These are phyloP conservation scores for Drosophila aff. DNA, from an alignment of 1,140 invertebrate species.

Conservation along the genomic window DNA sequence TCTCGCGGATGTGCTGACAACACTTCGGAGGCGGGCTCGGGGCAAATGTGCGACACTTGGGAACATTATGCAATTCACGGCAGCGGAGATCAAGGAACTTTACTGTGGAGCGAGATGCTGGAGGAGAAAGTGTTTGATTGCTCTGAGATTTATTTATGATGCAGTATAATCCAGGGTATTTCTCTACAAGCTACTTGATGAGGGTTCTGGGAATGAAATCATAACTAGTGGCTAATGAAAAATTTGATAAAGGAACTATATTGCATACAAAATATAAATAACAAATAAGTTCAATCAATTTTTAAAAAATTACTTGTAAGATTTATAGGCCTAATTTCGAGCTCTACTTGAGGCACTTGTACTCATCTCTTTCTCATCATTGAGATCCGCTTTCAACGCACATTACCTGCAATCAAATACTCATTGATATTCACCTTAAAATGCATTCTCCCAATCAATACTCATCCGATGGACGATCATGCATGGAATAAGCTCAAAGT, in stretches of 20 bases:
- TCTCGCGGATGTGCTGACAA: conserved; percentile 26
- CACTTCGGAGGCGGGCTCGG: conserved; percentile 20
- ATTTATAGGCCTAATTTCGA: not conserved
- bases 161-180: too few species aligned
- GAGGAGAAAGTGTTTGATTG: not conserved
- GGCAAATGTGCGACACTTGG: conserved; percentile 37
- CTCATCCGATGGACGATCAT: conserved; percentile 6
- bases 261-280: not conserved
- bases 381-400: not conserved
- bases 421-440: conserved; percentile 20
- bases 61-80: conserved; percentile 21
- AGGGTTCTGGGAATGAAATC: too few species aligned
- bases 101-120: too few species aligned
- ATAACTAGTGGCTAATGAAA: not conserved
- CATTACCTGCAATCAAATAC: conserved; percentile 17
- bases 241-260: too few species aligned
- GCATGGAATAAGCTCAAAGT: conserved; percentile 8
- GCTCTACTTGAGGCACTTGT: not conserved
- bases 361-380: not conserved
- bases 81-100: not conserved
- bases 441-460: conserved; percentile 13
- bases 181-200: too few species aligned
- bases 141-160: not conserved
- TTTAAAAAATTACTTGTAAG: not conserved
- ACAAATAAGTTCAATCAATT: too few species aligned